Evolutionary conservation across 2,888 invertebrate genomes (phyloP), one percentile per base, ranked within the genome.

Genomic region (Therioaphis trifolii): DNA sequence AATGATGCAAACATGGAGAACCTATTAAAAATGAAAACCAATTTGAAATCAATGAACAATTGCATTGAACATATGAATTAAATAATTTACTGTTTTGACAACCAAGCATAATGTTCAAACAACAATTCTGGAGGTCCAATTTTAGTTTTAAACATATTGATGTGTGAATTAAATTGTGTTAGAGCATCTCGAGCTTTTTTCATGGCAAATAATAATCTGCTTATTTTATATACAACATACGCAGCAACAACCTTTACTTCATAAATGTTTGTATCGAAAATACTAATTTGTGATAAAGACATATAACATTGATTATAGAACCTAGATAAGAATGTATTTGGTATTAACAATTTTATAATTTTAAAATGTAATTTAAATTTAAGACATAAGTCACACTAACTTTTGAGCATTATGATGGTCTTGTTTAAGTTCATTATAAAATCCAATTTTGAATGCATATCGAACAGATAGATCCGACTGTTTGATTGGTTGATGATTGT

Each of bases 361-460:
- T 58, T 27, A 75, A 49, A 24, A 55, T 21, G 21, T n/a, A 35
- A 35, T n/a, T 69, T 7, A 52, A 74, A 71, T 49, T 27, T 1
- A 55, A 27, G 43, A 27, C 14, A 69, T 63, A 52, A 15, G 14
- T 43, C 35, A 49, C 5, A 66, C 68, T 72, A 7, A 85, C 85
- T 85, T 85, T 87, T 95, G 92, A 18, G 97, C 96, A 0, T 94
- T 93, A 87, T 92, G 93, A 86, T 93, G 91, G 88, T 98, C 99
- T 88, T 97, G 96, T 87, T 95, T 94, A 85, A 99, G 89, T 90
- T 99, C 99, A 88, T 95, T 95, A 78, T 97, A 92, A 90, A 97
- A 98, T 0, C 95, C 99, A 89, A 98, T 93, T 90, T 99, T 99
- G 88, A 98, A 98, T 88, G 98, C 96, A 90, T 99, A 98, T 49